Percentiles rank a stretch among this genome's conserved stretches.
Evolutionary conservation across 2,797 vertebrate species (phyloP).

Genomic region (Poecilia wingei): DNA sequence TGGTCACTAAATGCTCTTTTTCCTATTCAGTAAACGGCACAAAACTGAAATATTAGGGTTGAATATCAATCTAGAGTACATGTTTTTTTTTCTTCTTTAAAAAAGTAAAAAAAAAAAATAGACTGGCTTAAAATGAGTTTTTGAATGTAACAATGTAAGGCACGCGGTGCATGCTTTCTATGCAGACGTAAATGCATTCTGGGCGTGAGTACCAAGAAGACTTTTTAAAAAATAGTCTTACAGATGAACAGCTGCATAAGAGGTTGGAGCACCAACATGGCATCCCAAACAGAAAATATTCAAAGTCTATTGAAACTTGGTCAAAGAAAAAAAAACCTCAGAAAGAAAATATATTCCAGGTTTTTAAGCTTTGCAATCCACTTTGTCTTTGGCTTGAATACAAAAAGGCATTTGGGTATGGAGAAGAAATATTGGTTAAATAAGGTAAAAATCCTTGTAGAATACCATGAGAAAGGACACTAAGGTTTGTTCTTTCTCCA

Average conservation of each 20-base stretch:
- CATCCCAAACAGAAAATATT: constrained; percentile 20
- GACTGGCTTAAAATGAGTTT: constrained; percentile 9
- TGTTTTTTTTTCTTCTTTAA: not conserved
- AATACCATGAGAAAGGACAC: constrained; percentile 9
- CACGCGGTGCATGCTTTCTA: constrained; percentile 12
- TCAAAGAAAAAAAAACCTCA: constrained; percentile 12
- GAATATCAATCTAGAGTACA: constrained; percentile 6
- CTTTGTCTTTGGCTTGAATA: constrained; percentile 15
- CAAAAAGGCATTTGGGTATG: not conserved
- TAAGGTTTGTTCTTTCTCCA: constrained; percentile 15
- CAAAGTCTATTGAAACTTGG: constrained; percentile 12
- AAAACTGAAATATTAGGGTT: constrained; percentile 26
- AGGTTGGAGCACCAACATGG: constrained; percentile 12
- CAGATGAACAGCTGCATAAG: constrained; percentile 5
- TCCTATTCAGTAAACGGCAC: constrained; percentile 33
- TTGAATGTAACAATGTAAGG: constrained; percentile 24
- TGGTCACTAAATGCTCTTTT: constrained; percentile 40
- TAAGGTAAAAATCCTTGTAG: not conserved
- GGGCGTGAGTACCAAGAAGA: not conserved
- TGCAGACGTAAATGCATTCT: constrained; percentile 16
- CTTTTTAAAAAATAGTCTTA: constrained; percentile 1
- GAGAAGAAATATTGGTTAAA: constrained; percentile 14
- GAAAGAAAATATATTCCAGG: constrained; percentile 8
- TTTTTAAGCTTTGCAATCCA: constrained; percentile 4
- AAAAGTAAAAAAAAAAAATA: not conserved